A percentile compares a stretch with the other conserved stretches of the same genome.
Evolutionary conservation across 2,888 invertebrate genomes (phyloP).

Genomic region (Phyllotreta striolata): DNA sequence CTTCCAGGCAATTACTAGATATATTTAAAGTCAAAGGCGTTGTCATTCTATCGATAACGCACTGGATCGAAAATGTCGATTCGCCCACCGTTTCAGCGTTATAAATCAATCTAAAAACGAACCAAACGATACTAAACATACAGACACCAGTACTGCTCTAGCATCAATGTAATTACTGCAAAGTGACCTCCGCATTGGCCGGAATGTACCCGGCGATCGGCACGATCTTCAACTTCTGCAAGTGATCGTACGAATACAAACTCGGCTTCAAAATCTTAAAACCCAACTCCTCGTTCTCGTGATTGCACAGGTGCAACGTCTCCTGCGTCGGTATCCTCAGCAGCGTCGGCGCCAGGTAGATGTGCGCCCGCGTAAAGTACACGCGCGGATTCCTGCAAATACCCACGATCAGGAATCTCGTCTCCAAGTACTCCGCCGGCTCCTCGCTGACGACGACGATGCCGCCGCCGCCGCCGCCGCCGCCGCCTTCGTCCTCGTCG

Average conservation of each 20-base stretch:
- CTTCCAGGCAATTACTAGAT: constrained; percentile 64
- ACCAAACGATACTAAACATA: not conserved
- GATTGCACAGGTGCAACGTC: constrained; percentile 63
- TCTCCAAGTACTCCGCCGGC: not conserved
- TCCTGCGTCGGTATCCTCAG: constrained; percentile 65
- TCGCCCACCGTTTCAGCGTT: constrained; percentile 66
- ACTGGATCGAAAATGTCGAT: constrained; percentile 66
- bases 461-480: constrained; percentile 59
- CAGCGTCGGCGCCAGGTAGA: constrained; percentile 69
- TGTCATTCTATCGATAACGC: constrained; percentile 64
- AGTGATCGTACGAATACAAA: constrained; percentile 65
- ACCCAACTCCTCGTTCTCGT: constrained; percentile 63
- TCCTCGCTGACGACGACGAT: constrained; percentile 45
- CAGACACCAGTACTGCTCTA: too few relatives aligned
- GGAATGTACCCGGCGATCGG: constrained; percentile 64
- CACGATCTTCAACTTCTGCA: constrained; percentile 63
- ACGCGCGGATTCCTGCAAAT: constrained; percentile 71
- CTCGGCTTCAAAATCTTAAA: constrained; percentile 67
- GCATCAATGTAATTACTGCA: constrained; percentile 59
- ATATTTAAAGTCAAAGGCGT: constrained; percentile 64
- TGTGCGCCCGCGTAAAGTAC: constrained; percentile 66
- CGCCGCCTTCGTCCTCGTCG: constrained; percentile 55
- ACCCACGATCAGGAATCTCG: constrained; percentile 68
- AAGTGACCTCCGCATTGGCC: constrained; percentile 62
- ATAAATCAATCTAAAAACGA: constrained; percentile 63